Base-by-base conservation (phyloP, 2,113 vertebrate genomes). In the Dascyllus trimaculatus region DNA sequence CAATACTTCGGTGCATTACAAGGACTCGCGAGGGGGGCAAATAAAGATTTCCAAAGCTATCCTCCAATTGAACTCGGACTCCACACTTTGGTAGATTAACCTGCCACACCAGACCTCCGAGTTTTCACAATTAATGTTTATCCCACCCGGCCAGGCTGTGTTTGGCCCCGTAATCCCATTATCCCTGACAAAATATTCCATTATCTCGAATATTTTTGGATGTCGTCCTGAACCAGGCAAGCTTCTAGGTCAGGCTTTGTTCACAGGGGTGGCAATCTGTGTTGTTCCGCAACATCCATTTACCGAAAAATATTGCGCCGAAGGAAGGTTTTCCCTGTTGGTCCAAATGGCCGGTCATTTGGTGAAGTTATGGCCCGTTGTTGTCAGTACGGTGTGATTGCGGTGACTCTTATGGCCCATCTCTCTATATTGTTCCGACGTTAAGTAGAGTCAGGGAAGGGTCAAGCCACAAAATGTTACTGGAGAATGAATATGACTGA, bases 371-470 rank as follows among this genome's bases (percentile, higher is more conserved):
- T 91, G 71, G 86, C 84, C 86, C 26, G 35, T 77, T 80, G 86
- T 86, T 90, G 89, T 88, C 86, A 86, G 85, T 69, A 56, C 84
- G 88, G 87, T 88, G 91, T 80, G 83, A 88, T 90, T 89, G 88
- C 80, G n/a, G 75, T 61, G 87, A 80, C 68, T 81, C 81, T 88
- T 77, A 91, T 87, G 82, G 76, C 48, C 89, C 85, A 93, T 91
- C 80, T 76, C 84, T 90, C 88, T 81, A 68, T 78, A 82, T 87
- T 78, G 85, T 84, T 71, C 25, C 17, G 70, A 84, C 81, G 13
- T 89, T 88, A 89, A 84, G 72, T 72, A 59, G 89, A 92, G 90
- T 94, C 91, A 93, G 35, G 26, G 54, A 90, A 81, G 85, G 91
- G 92, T 92, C 91, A 92, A 48, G 58, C 49, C 64, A 29, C 21